Base-by-base conservation (phyloP, 2,888 invertebrate genomes). In the Ischnus inquisitorius region DNA sequence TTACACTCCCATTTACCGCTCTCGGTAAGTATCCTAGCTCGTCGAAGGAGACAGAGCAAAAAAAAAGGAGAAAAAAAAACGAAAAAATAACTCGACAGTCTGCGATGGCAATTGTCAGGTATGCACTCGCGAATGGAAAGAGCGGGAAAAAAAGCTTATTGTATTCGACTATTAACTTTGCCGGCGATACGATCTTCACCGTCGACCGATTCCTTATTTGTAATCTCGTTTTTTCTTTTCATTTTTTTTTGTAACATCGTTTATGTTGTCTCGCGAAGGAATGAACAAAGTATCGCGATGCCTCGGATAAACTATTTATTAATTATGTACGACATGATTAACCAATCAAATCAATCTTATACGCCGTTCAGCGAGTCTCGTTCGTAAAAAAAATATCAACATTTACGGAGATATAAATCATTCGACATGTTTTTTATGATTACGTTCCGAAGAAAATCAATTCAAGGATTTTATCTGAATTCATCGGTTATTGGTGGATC, bases 1-100 rank as follows among this genome's bases (percentile, higher is more conserved):
- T 82, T 67, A 51, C 77, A 25, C 46, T 48, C 10, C 8, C 57
- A 43, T 57, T 72, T 46, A 57, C 46, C 34, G 71, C 46, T 77
- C 60, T 14, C 51, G 62, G 62, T 62, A 46, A 74, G 34, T 74
- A 62, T 28, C 43, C 10, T 43, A 14, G 60, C 60, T 43, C 28
- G 60, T 43, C 16, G 46, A 72, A 43, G 25, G 60, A 62, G 14
- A 72, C 12, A 34, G 62, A 12, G n/a, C n/a, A 39, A 34, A 34
- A 39, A 39, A 39, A n/a, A 28, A 28, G 34, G 34, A 69, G 34
- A 28, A 48, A 16, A 8, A 69, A 51, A 28, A 48, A 16, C n/a
- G 51, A 4, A 75, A 48, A 43, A 60, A 64, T 34, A 64, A 39
- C 62, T 62, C 34, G n/a, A 28, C n/a, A 39, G 19, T 62, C 16